Evolutionary conservation across 2,888 invertebrate species (phyloP).

Genomic region (Eupithecia inturbata): DNA sequence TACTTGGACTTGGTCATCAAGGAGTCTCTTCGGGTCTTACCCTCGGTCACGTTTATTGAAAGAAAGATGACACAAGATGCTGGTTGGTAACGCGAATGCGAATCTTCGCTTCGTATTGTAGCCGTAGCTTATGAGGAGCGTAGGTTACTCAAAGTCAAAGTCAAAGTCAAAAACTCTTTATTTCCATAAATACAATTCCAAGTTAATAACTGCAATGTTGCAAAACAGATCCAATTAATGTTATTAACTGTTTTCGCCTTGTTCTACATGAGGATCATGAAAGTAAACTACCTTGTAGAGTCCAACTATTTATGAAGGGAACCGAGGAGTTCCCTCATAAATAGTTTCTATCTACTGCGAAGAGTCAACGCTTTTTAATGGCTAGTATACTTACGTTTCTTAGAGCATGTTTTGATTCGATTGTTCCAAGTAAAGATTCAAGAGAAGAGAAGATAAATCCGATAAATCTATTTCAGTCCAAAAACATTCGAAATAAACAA

Average conservation of each 20-base stretch:
- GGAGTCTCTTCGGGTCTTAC: slow-evolving; percentile 79
- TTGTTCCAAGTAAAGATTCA: background rate
- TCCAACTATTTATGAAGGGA: no score
- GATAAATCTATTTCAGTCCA: no score
- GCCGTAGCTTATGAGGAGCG: no score
- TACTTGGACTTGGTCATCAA: slow-evolving; percentile 81
- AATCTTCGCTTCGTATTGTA: no score
- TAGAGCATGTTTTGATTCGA: background rate
- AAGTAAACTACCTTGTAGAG: slow-evolving; percentile 24
- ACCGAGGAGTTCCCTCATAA: no score
- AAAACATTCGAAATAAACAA: no score
- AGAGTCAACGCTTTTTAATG: no score
- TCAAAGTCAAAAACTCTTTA: no score
- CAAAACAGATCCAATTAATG: slow-evolving; percentile 10
- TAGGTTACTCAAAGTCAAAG: no score
- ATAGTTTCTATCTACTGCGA: no score
- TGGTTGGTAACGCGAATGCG: slow-evolving; percentile 48
- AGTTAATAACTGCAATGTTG: slow-evolving; percentile 9
- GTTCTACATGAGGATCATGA: slow-evolving; percentile 24
- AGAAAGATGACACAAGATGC: slow-evolving; percentile 66
- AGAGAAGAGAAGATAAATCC: background rate
- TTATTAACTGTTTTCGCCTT: slow-evolving; percentile 23
- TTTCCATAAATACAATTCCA: slow-evolving; percentile 9
- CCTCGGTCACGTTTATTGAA: slow-evolving; percentile 78
- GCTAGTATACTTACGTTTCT: no score